Evolutionary conservation across 2,888 invertebrate genomes (phyloP), one percentile per base, ranked within the genome.

Genomic region (Agriopis aurantiaria): DNA sequence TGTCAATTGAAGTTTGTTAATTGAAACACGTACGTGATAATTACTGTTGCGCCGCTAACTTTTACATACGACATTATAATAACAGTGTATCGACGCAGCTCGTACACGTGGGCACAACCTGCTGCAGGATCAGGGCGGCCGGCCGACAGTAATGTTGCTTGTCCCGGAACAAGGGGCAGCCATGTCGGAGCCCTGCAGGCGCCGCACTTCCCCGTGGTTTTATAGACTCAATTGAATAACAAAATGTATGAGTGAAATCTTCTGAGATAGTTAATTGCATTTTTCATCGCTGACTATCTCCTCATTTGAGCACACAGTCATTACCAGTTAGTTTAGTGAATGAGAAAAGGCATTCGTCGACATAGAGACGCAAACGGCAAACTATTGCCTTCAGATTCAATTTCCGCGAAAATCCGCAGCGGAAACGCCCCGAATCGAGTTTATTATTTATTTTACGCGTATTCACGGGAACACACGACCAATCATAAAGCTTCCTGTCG

Each of bases 401-500:
- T 64, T 72, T 59, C 49, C 67, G 55, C 69, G 55, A 58, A 60
- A 56, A 62, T 58, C 23, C 52, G 33, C 5, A 43, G 11, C 69
- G 75, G 72, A 71, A 75, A 72, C 51, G 48, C 14, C 69, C 75
- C 79, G 78, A 80, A 80, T 81, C 78, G 77, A 74, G 83, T 78
- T 76, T 75, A 76, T 73, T 74, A 83, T 78, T 77, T 75, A 76
- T 74, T 80, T 78, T 75, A 78, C 78, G 61, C 65, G 33, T 33
- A 33, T 33, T 33, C 33, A 33, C 5, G 33, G 33, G 33, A 33
- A 33, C 33, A 33, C 33, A 65, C 65, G 79, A 78, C 73, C 81
- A 82, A 84, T 84, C 81, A 84, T 85, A 86, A 86, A 83, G 75
- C 76, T 83, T 83, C 80, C 80, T 81, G 80, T 79, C 79, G 68